Evolutionary conservation across 53 echinoderm and acorn worm genomes (phyloP).

Genomic region (Patiria pectinifera): DNA sequence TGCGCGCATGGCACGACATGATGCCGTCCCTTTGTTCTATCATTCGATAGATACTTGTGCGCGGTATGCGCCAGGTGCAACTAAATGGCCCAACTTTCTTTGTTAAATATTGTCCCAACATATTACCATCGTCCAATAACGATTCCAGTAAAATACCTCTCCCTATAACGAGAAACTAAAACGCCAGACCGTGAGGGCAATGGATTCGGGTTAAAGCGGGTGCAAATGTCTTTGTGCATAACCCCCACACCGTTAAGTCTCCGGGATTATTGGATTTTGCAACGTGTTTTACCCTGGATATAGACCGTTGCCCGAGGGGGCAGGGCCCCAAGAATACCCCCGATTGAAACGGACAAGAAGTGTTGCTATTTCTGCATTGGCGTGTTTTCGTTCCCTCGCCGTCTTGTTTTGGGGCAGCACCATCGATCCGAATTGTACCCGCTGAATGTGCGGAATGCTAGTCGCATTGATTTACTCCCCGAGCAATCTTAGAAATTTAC

Average conservation of each 20-base stretch:
- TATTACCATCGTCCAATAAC: slow-evolving; percentile 34
- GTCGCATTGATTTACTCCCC: slow-evolving; percentile 53
- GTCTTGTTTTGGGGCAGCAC: slow-evolving; percentile 32
- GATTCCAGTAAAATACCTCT: not conserved
- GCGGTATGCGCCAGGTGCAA: not conserved
- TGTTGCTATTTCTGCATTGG: not conserved
- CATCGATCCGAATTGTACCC: slow-evolving; percentile 38
- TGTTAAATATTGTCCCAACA: slow-evolving; percentile 31
- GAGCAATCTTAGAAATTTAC: slow-evolving; percentile 38
- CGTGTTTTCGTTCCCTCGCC: slow-evolving; percentile 45
- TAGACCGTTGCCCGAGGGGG: slow-evolving; percentile 49
- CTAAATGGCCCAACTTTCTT: not conserved
- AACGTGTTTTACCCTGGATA: slow-evolving; percentile 44
- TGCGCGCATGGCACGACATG: not conserved
- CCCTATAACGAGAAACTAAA: not conserved
- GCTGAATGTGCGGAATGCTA: slow-evolving; percentile 39
- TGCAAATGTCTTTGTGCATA: slow-evolving; percentile 38
- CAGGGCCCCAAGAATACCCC: not conserved
- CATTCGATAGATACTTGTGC: too few relatives aligned
- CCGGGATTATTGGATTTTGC: slow-evolving; percentile 50
- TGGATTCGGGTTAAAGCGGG: not conserved
- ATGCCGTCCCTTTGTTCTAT: slow-evolving; percentile 6
- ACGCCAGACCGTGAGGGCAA: not conserved
- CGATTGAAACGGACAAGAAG: slow-evolving; percentile 7
- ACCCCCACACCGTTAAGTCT: slow-evolving; percentile 1